Base-by-base conservation (phyloP, 2,113 vertebrate genomes). In the Osmerus eperlanus region DNA sequence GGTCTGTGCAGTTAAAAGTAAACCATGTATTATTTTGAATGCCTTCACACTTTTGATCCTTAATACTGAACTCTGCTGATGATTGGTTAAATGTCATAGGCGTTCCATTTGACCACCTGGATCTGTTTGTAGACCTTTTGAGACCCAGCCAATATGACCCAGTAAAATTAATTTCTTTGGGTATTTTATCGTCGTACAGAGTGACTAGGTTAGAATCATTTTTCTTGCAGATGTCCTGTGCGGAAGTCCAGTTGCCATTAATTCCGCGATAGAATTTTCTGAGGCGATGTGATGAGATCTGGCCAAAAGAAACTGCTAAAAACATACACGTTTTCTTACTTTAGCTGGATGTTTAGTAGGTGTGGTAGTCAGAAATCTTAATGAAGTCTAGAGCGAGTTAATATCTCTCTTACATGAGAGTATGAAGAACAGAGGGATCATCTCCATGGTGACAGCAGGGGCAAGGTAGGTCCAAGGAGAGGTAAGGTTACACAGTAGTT, bases 41-140 rank as follows among this genome's bases (percentile, higher is more conserved):
- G 14, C 78, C 78, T 60, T 1, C 67, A 77, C 86, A 88, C 4
- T 0, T 56, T 75, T 73, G 78, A 0, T 1, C 0, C 1, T 1
- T 0, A 0, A 18, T 0, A 9, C 0, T 1, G 2, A 13, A 0
- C 6, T 0, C 15, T 3, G 4, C 52, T 29, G 15, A 0, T 13
- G 29, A 11, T 0, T 3, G 0, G 0, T 0, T 28, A 58, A 55
- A 79, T 54, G 0, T 63, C 8, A 65, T 0, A 4, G 18, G 0
- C 3, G 1, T 15, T 23, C 72, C 70, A 47, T 88, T 41, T 32
- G 88, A 88, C 87, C 87, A 89, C 65, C 65, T 85, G 23, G 1
- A 4, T 25, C 13, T 0, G 5, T 0, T 0, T 0, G 1, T 1
- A 1, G 0, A 0, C 3, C 1, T 12, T 0, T 0, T 0, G 11